phyloP scores from a whole-genome alignment of 2,113 vertebrate species.

The Atrichornis clamosus region DNA sequence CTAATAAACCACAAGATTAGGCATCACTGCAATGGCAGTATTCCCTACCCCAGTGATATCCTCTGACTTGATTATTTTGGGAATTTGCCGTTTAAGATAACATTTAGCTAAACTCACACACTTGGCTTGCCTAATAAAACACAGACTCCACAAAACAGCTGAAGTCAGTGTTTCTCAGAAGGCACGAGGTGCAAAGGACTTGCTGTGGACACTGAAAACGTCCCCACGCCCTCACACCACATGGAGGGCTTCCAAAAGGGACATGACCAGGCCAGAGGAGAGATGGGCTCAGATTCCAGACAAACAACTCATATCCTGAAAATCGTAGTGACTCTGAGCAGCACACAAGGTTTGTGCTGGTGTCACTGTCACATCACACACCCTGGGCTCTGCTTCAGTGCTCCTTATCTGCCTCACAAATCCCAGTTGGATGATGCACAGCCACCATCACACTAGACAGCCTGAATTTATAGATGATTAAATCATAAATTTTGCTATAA shows the following conservation, averaged over 20 bases:
- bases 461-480: background rate
- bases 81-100: background rate
- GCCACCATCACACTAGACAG: background rate
- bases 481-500: background rate
- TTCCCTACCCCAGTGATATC: background rate
- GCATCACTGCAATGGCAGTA: background rate
- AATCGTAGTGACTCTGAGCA: background rate
- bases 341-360: accelerated
- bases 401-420: background rate
- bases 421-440: background rate
- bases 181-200: background rate
- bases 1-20: background rate
- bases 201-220: background rate
- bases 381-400: background rate
- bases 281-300: background rate
- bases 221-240: accelerated
- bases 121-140: background rate
- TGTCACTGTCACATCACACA: background rate
- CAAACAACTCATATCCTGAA: background rate
- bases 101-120: background rate
- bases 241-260: accelerated
- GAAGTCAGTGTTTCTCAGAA: background rate
- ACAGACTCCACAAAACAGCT: background rate
- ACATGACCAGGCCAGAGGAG: accelerated
- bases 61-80: background rate